Conservation (phyloP, 2,888 invertebrate species). For the Aporophyla lueneburgensis region DNA sequence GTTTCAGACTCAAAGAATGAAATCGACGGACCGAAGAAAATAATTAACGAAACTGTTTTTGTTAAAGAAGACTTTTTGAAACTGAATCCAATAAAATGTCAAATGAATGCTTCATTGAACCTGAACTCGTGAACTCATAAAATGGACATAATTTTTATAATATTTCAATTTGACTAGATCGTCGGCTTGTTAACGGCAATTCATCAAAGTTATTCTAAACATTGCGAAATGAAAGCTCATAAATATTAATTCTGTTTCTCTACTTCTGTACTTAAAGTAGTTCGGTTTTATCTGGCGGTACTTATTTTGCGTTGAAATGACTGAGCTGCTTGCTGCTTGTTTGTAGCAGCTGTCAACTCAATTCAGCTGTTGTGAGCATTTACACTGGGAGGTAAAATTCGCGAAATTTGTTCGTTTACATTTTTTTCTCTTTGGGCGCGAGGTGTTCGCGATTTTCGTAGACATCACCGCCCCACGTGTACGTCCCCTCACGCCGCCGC, state of each 20-base stretch:
- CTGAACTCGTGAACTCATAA: neutral
- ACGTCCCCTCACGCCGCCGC: neutral
- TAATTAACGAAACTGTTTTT: constrained; percentile 1
- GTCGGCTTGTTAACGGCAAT: constrained; percentile 24
- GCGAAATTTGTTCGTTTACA: constrained; percentile 2
- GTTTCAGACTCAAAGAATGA: neutral
- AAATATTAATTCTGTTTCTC: constrained; percentile 35
- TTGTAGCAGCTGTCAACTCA: no score
- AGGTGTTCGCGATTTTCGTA: neutral
- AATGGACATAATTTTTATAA: constrained; percentile 6
- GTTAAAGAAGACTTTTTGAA: constrained; percentile 5
- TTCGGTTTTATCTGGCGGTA: neutral
- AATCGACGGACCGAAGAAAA: neutral
- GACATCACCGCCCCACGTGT: neutral
- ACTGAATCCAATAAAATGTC: neutral
- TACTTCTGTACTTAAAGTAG: constrained; percentile 5
- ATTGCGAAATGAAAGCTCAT: constrained; percentile 20
- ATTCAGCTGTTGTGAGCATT: neutral
- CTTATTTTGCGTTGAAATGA: neutral
- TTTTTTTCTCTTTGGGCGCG: neutral
- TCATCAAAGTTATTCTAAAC: constrained; percentile 27
- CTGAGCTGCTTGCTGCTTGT: neutral
- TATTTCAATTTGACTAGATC: constrained; percentile 3
- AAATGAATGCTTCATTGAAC: constrained; percentile 3
- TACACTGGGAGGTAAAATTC: neutral